phyloP scores from a whole-genome alignment of 2,888 invertebrate species.

The Nomada hirtipes region DNA sequence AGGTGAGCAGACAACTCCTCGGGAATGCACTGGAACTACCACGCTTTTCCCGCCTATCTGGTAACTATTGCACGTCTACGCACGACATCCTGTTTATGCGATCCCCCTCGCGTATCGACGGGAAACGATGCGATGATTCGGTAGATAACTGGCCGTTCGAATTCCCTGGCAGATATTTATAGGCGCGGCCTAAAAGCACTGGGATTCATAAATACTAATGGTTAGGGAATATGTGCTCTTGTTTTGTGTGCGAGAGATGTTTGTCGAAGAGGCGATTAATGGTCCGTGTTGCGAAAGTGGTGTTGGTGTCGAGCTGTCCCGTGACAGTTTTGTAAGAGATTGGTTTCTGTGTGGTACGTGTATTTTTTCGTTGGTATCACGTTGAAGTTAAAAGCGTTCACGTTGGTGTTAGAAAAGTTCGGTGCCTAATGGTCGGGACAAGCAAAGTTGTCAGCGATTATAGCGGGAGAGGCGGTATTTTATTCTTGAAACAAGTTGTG shows the following conservation, averaged over 20 bases:
- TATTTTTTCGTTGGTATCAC: too few species aligned
- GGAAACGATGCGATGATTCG: conserved; percentile 30
- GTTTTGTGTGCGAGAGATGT: not conserved
- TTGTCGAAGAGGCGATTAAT: not conserved
- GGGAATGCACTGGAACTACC: conserved; percentile 71
- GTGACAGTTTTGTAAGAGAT: not conserved
- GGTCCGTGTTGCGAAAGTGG: not conserved
- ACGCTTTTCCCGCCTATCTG: conserved; percentile 54
- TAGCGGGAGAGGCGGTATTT: too few species aligned
- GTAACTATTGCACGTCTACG: conserved; percentile 51
- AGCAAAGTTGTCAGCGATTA: too few species aligned
- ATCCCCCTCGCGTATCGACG: conserved; percentile 22
- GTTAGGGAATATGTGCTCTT: not conserved
- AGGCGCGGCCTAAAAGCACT: not conserved
- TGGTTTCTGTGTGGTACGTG: too few species aligned
- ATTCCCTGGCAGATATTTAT: conserved; percentile 11
- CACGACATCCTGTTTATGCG: conserved; percentile 41
- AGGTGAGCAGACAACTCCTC: conserved; percentile 68
- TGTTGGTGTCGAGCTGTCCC: not conserved
- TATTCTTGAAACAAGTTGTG: too few species aligned
- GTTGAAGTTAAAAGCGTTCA: too few species aligned
- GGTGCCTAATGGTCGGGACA: too few species aligned
- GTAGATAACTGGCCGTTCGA: conserved; percentile 12
- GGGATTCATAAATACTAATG: not conserved
- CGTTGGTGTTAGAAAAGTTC: too few species aligned